These are phyloP conservation scores for Lithophane leautieri DNA, from an alignment of 2,888 invertebrate genomes.

Conservation along the genomic window DNA sequence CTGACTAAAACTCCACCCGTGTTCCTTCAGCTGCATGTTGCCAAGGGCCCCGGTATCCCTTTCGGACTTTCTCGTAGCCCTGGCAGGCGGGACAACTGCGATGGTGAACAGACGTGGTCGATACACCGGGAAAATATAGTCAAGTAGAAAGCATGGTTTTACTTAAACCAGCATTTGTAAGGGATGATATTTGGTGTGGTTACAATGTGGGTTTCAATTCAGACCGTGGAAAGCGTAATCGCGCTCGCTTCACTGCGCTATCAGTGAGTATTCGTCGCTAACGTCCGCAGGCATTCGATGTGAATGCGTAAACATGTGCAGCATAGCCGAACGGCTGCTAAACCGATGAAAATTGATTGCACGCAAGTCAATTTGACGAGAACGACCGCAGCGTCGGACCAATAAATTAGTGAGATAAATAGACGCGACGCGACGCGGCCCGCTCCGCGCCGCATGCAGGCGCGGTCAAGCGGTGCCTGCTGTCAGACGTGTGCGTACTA, in stretches of 20 bases:
- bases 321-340: slow-evolving; percentile 6
- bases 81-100: no score
- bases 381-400: slow-evolving; percentile 2
- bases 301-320: slow-evolving; percentile 31
- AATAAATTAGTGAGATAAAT: slow-evolving; percentile 24
- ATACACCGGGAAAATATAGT: not conserved
- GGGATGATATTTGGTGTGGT: not conserved
- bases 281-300: not conserved
- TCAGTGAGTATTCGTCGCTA: slow-evolving; percentile 8
- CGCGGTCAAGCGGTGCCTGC: not conserved
- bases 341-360: slow-evolving; percentile 34
- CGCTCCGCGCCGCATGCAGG: not conserved
- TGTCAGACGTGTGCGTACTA: not conserved
- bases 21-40: no score
- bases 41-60: no score
- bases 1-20: no score
- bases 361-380: slow-evolving; percentile 41
- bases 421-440: not conserved
- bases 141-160: not conserved
- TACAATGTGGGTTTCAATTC: not conserved
- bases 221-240: not conserved
- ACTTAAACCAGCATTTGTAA: not conserved
- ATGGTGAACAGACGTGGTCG: not conserved
- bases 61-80: no score
- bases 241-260: not conserved